phyloP scores from a whole-genome alignment of 2,113 vertebrate genomes.

The Daphoenositta chrysoptera region DNA sequence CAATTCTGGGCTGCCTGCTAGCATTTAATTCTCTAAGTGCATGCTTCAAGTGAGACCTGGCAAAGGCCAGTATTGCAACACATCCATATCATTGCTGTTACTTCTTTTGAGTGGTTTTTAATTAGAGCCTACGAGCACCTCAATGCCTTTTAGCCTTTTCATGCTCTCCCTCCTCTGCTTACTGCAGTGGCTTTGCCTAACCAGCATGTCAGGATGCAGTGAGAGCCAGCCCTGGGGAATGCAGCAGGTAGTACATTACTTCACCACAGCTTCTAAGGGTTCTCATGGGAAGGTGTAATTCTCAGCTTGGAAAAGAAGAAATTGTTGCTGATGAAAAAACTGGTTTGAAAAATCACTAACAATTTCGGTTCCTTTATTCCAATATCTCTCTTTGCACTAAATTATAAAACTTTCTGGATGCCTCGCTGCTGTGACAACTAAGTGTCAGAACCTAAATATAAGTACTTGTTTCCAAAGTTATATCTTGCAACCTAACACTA shows the following conservation, averaged over 20 bases:
- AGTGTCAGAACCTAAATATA: neutral
- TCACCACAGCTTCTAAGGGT: neutral
- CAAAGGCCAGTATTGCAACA: neutral
- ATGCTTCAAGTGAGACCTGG: neutral
- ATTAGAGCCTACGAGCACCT: neutral
- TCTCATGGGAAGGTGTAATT: neutral
- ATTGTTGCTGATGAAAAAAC: neutral
- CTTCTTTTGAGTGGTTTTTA: neutral
- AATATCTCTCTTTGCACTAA: neutral
- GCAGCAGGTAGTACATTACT: neutral
- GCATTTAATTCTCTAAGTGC: neutral
- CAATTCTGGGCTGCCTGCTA: neutral
- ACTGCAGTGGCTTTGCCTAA: neutral
- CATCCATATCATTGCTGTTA: neutral
- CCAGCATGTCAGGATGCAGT: accelerated
- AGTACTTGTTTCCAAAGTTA: neutral
- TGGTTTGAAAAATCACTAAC: neutral
- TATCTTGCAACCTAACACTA: slow-evolving; percentile 62
- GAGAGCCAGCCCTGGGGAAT: neutral
- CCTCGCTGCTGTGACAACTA: neutral
- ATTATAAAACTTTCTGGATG: neutral
- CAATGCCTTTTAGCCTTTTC: neutral
- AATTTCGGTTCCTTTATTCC: neutral
- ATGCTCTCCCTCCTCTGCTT: neutral
- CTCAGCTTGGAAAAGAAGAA: neutral